Evolutionary conservation across 1,140 invertebrate species (phyloP), one percentile per base, ranked within the genome.

Genomic region (Eriosoma lanigerum): DNA sequence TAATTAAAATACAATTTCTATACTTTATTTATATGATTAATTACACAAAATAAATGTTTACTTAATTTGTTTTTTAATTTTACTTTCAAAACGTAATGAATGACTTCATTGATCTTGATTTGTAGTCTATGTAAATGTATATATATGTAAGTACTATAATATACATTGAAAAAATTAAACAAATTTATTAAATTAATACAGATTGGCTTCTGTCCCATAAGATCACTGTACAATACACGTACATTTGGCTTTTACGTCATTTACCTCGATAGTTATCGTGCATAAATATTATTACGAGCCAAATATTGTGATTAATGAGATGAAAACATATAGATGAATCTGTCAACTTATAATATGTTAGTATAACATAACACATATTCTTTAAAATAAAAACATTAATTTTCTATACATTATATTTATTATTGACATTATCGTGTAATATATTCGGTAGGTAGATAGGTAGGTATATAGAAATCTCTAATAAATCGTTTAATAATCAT

Each of bases 221-320:
- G 32, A 38, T 38, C 46, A 10, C 24, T n/a, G 6, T 70, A 70
- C 48, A 17, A 26, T 70, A 50, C 19, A 32, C 13, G 46, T 21
- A 6, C 50, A 13, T 70, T 50, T 24, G 13, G 44, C 6, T 24
- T 70, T 50, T 70, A 70, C 66, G 46, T 50, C 66, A 70, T 70
- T 68, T 50, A 70, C 46, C 48, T 29, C 10, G 66, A 70, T 50
- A 50, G 24, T 26, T 48, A 70, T 70, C 66, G 1, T n/a, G n/a
- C 38, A 24, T n/a, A 15, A 44, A 15, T 68, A 46, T 66, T 44
- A 21, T 13, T 44, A 17, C 24, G 66, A 70, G 66, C 66, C 44
- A 50, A 70, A 70, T 29, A 70, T 70, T 26, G 46, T 21, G 17
- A 48, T 70, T 50, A 70, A 70, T 70, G 66, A 50, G 66, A 70